Conservation (phyloP, 1,140 invertebrate genomes). For the Nasonia giraulti region DNA sequence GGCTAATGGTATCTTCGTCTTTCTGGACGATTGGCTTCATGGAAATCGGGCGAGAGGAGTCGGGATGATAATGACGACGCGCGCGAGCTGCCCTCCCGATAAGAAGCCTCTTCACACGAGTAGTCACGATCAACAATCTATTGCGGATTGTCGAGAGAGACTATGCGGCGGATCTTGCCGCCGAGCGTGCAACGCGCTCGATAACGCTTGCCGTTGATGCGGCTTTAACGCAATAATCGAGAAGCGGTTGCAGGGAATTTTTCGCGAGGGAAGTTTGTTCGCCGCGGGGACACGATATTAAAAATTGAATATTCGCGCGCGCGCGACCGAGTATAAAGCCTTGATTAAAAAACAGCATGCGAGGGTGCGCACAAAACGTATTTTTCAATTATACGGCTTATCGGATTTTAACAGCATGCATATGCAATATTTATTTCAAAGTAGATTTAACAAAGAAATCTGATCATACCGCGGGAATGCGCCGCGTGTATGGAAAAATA, state of each 20-base stretch:
- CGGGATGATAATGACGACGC: conserved; percentile 50
- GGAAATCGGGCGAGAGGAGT: conserved; percentile 51
- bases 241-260: no score
- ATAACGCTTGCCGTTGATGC: background rate
- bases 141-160: conserved; percentile 10
- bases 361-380: background rate
- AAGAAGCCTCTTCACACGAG: conserved; percentile 56
- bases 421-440: conserved; percentile 13
- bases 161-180: background rate
- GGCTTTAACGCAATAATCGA: no score
- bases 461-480: background rate
- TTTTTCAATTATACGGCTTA: conserved; percentile 12
- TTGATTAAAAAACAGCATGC: background rate
- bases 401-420: conserved; percentile 6
- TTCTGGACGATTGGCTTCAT: conserved; percentile 62
- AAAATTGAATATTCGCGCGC: background rate
- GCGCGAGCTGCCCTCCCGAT: conserved; percentile 51
- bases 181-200: background rate
- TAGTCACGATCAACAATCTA: conserved; percentile 55
- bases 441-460: conserved; percentile 23
- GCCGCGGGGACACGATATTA: background rate
- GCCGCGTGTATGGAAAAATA: background rate
- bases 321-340: background rate
- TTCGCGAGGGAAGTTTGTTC: no score
- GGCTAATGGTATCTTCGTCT: conserved; percentile 57